A percentile compares a stretch with the other conserved stretches of the same genome.
Evolutionary conservation across 2,113 vertebrate species (phyloP).

Genomic region (Ceyx margarethae): DNA sequence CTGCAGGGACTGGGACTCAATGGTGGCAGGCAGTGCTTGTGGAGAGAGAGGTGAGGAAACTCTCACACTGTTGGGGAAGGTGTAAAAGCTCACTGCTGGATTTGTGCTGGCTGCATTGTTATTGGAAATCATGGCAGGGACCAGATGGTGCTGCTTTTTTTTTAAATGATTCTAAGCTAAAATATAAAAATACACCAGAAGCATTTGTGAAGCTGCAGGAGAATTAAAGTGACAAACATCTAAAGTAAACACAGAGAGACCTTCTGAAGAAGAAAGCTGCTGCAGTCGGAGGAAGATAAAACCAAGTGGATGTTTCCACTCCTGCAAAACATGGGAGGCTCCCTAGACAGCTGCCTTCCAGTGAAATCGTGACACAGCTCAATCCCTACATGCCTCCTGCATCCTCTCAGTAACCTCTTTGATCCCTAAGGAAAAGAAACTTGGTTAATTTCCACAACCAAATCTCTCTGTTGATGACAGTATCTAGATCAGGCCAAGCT

Average conservation of each 20-base stretch:
- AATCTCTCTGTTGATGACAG: neutral
- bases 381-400: neutral
- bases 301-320: constrained; percentile 2
- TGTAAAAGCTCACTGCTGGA: neutral
- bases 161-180: constrained; percentile 1
- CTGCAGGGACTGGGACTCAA: neutral
- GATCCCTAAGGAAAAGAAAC: neutral
- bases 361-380: constrained; percentile 4
- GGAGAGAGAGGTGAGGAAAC: neutral
- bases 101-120: neutral
- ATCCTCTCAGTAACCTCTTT: constrained; percentile 9
- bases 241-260: neutral
- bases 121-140: constrained; percentile 40
- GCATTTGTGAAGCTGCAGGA: neutral
- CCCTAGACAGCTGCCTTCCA: constrained; percentile 20
- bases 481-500: neutral
- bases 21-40: neutral
- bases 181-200: constrained; percentile 40
- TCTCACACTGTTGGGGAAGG: neutral
- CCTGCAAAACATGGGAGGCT: constrained; percentile 12
- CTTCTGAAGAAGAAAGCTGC: neutral
- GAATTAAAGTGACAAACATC: constrained; percentile 50
- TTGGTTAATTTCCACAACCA: neutral
- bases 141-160: constrained; percentile 24
- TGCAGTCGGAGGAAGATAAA: neutral